These are phyloP conservation scores for Elephantulus edwardii DNA, from an alignment of 2,113 vertebrate genomes.

Conservation along the genomic window DNA sequence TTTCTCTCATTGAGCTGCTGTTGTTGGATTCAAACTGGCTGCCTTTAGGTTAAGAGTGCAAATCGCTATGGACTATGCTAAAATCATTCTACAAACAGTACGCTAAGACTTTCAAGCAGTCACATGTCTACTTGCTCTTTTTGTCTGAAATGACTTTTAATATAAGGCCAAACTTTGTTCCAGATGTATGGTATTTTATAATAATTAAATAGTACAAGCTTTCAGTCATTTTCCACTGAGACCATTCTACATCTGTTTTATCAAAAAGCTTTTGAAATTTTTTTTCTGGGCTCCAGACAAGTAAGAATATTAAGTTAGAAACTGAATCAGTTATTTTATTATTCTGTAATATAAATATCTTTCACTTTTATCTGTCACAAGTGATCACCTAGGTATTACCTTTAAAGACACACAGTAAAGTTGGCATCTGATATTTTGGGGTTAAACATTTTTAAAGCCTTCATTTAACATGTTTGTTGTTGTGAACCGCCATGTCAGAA, in stretches of 20 bases:
- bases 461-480: background rate
- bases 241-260: slow-evolving; percentile 58
- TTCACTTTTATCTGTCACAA: background rate
- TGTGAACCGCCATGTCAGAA: too few species aligned
- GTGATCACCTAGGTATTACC: background rate
- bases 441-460: background rate
- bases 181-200: slow-evolving; percentile 67
- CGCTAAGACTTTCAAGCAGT: slow-evolving; percentile 11
- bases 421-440: background rate
- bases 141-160: slow-evolving; percentile 67
- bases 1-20: too few species aligned
- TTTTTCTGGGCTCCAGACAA: slow-evolving; percentile 43
- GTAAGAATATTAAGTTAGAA: slow-evolving; percentile 49
- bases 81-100: slow-evolving; percentile 26
- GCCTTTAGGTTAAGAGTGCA: too few species aligned
- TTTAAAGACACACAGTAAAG: background rate
- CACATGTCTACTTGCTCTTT: slow-evolving; percentile 48
- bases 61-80: too few species aligned
- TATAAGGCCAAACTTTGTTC: slow-evolving; percentile 57
- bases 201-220: slow-evolving; percentile 62
- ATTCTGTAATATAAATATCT: slow-evolving; percentile 49
- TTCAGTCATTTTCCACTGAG: slow-evolving; percentile 49
- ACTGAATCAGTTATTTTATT: slow-evolving; percentile 48
- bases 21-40: too few species aligned
- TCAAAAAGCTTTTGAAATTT: slow-evolving; percentile 33